These are phyloP conservation scores for Oxytorus armatus DNA, from an alignment of 2,888 invertebrate genomes.

Conservation along the genomic window DNA sequence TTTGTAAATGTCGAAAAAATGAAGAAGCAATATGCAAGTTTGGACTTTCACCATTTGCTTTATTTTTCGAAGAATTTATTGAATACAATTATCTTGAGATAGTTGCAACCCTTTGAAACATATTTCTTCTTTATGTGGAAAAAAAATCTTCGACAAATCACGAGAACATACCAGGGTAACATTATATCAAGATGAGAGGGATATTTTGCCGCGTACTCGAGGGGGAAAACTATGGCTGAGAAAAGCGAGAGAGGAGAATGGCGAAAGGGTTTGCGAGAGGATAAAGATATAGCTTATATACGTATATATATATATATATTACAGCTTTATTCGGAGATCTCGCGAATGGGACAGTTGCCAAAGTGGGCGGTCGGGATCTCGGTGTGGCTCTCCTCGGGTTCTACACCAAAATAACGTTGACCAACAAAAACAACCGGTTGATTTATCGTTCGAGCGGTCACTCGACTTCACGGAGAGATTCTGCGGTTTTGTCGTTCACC, in stretches of 20 bases:
- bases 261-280: conserved; percentile 29
- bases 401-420: conserved; percentile 67
- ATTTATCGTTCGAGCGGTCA: conserved; percentile 66
- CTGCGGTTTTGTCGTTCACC: conserved; percentile 63
- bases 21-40: no score
- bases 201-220: conserved; percentile 35
- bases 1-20: no score
- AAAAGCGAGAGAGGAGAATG: conserved; percentile 44
- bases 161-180: conserved; percentile 21
- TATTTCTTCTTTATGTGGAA: background rate
- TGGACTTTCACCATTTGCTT: no score
- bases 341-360: conserved; percentile 61
- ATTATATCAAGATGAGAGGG: conserved; percentile 44
- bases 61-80: no score
- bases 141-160: conserved; percentile 9
- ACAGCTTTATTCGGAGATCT: conserved; percentile 39
- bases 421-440: conserved; percentile 67
- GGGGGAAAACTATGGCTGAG: conserved; percentile 24
- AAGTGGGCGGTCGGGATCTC: conserved; percentile 58
- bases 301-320: background rate
- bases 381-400: conserved; percentile 58
- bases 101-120: no score
- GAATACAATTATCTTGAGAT: no score
- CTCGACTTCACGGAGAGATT: conserved; percentile 63
- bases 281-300: conserved; percentile 20